phyloP scores from a whole-genome alignment of 92 coral and sea anemone species.

The Phymanthus crucifer region DNA sequence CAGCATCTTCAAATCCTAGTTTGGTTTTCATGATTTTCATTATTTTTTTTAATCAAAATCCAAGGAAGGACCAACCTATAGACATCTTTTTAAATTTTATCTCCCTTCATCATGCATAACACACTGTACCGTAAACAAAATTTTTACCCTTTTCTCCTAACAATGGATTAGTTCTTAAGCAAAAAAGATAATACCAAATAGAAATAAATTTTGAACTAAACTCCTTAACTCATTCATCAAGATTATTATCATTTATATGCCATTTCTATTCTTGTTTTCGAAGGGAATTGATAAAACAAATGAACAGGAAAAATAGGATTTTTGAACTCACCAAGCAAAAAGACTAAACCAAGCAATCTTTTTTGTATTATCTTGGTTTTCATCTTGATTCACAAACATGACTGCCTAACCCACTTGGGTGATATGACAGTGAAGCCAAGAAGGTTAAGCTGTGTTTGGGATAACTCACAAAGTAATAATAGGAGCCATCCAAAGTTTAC shows the following conservation, averaged over 20 bases:
- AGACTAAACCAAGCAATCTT: no score
- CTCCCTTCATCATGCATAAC: background rate
- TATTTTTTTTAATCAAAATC: background rate
- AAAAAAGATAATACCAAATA: no score
- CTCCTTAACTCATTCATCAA: no score
- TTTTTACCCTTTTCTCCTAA: background rate
- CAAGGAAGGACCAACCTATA: background rate
- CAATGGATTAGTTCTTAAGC: no score
- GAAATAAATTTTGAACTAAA: no score
- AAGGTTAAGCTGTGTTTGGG: constrained; percentile 46
- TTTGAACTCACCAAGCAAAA: no score
- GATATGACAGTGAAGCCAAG: constrained; percentile 16
- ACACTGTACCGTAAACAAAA: background rate
- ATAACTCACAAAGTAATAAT: constrained; percentile 33
- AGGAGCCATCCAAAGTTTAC: constrained; percentile 53
- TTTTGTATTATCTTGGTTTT: background rate
- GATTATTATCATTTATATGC: no score
- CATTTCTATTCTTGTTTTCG: no score
- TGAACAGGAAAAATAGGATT: no score
- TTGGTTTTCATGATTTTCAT: background rate
- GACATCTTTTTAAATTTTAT: background rate
- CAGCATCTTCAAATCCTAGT: background rate
- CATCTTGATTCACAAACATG: background rate
- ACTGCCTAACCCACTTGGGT: background rate
- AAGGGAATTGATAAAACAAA: no score